Evolutionary conservation across 2,888 invertebrate species (phyloP).

Genomic region (Halocaridina rubra): DNA sequence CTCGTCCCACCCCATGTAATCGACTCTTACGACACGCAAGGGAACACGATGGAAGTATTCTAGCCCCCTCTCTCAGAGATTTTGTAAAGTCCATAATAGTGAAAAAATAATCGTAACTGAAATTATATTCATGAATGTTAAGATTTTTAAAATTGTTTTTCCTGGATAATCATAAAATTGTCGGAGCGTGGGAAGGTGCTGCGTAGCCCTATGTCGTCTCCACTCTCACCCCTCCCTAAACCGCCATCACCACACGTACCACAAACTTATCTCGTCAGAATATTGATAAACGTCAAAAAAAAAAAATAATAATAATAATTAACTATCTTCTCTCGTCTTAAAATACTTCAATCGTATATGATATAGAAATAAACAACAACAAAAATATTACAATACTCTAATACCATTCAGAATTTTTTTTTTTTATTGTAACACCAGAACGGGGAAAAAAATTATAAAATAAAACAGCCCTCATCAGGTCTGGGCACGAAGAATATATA

Average conservation of each 20-base stretch:
- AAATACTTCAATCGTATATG: neutral
- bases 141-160: too few relatives aligned
- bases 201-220: slow-evolving; percentile 9
- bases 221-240: neutral
- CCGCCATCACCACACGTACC: neutral
- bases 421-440: too few relatives aligned
- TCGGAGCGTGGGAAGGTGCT: slow-evolving; percentile 34
- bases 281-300: neutral
- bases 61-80: too few relatives aligned
- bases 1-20: too few relatives aligned
- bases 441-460: too few relatives aligned
- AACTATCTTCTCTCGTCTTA: neutral
- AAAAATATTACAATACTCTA: neutral
- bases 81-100: too few relatives aligned
- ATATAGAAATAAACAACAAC: neutral
- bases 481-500: too few relatives aligned
- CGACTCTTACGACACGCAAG: too few relatives aligned
- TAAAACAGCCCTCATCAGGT: too few relatives aligned
- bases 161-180: neutral
- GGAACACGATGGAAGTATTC: too few relatives aligned
- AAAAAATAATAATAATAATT: neutral
- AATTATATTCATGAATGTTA: too few relatives aligned
- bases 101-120: too few relatives aligned
- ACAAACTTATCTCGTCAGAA: neutral
- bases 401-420: neutral